Conservation (phyloP, 92 coral and sea anemone genomes). For the Palythoa heliodiscus region DNA sequence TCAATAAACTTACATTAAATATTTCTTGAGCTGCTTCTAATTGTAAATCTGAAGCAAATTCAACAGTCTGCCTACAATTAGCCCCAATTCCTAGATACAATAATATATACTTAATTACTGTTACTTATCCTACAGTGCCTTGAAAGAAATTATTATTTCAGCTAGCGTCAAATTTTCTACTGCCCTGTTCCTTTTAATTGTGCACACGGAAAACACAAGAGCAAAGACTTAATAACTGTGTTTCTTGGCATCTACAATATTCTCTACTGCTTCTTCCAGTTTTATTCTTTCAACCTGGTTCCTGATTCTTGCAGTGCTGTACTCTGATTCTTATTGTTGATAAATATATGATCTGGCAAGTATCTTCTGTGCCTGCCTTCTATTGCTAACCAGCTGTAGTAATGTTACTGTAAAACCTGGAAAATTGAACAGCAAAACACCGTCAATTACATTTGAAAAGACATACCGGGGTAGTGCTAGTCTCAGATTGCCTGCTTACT, state of each 20-base stretch:
- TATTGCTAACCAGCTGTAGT: constrained; percentile 43
- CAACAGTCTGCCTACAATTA: background rate
- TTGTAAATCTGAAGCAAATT: background rate
- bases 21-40: background rate
- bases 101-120: background rate
- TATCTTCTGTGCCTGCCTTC: constrained; percentile 39
- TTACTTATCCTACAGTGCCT: background rate
- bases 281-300: constrained; percentile 30
- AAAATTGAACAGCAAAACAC: constrained; percentile 24
- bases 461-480: background rate
- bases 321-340: constrained; percentile 29
- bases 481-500: background rate
- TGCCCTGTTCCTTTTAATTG: background rate
- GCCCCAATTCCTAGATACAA: background rate
- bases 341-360: constrained; percentile 21
- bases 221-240: background rate
- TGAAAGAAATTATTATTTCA: background rate
- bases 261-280: constrained; percentile 19
- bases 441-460: background rate
- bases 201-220: background rate
- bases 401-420: constrained; percentile 34
- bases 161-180: background rate
- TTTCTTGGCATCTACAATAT: constrained; percentile 27
- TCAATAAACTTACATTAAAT: background rate
- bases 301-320: constrained; percentile 34